Evolutionary conservation across 2,113 vertebrate genomes (phyloP).

Genomic region (Genyomyrus donnyi): DNA sequence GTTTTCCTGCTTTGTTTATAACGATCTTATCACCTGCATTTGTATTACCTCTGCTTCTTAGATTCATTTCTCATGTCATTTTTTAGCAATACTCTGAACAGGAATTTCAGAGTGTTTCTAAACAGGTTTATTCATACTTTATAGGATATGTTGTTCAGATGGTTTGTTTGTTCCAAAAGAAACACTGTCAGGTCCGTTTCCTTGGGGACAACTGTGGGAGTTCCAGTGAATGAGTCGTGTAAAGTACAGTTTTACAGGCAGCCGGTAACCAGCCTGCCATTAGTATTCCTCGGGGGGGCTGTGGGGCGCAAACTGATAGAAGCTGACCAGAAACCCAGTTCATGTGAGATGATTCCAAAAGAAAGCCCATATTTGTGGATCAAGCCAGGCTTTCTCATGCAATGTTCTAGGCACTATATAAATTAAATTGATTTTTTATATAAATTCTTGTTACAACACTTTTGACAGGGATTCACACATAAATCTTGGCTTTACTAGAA

Average conservation of each 20-base stretch:
- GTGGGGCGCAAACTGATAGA: slow-evolving; percentile 25
- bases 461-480: not conserved
- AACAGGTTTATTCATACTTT: not conserved
- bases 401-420: slow-evolving; percentile 15
- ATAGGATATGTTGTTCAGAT: not conserved
- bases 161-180: slow-evolving; percentile 40
- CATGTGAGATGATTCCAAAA: slow-evolving; percentile 33
- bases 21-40: not conserved
- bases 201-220: slow-evolving; percentile 34
- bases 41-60: not conserved
- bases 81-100: not conserved
- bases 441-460: not conserved
- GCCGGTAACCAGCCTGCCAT: slow-evolving; percentile 45
- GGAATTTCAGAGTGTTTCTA: not conserved
- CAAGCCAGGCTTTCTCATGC: slow-evolving; percentile 19
- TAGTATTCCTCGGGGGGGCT: slow-evolving; percentile 49
- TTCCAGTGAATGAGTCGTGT: slow-evolving; percentile 29
- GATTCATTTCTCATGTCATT: not conserved
- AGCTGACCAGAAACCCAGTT: slow-evolving; percentile 35
- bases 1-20: not conserved
- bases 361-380: slow-evolving; percentile 27
- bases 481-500: not conserved
- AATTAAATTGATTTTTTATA: not conserved
- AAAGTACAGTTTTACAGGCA: slow-evolving; percentile 45
- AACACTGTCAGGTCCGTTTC: slow-evolving; percentile 38